Evolutionary conservation across 2,113 vertebrate species (phyloP), one percentile per base, ranked within the genome.

Genomic region (Festucalex cinctus): DNA sequence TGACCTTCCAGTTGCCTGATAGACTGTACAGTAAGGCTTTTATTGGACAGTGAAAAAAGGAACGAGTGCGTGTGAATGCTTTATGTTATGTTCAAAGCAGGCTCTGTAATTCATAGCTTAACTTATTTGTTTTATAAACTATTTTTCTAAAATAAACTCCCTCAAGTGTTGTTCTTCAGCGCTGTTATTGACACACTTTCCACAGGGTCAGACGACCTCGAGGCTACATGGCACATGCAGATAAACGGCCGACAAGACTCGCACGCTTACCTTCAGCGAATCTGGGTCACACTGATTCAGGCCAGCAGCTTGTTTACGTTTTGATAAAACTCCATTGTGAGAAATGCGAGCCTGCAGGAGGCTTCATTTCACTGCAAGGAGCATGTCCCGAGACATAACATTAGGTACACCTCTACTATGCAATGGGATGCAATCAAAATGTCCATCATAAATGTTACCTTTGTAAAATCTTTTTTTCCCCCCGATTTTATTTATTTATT

Each of bases 61-160:
- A 2, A 68, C 51, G 37, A 49, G 24, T 61, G 66, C 68, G 73
- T 54, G 73, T 36, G 68, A 6, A 20, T 59, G 72, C 58, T 57
- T 32, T 28, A 9, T 26, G 54, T 57, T 28, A 28, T 66, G 60
- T 66, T 66, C 64, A 73, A 74, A 78, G 75, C 77, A 84, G 83
- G 81, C 87, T 69, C 74, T 88, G 77, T 64, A 81, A 78, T 87
- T 85, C 69, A 71, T 88, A 14, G 59, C 59, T 62, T 62, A 86
- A 90, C 73, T 88, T 89, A 88, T 89, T 90, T 83, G 81, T 89
- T 89, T 88, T 88, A 85, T 67, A 85, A 78, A 85, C 68, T 90
- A 88, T 91, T 91, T 91, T 90, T 88, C 58, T 88, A 76, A 62
- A 76, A 32, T 53, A 67, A 65, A 32, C 19, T 51, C 32, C 62